Evolutionary conservation across 2,797 vertebrate genomes (phyloP), one percentile per base, ranked within the genome.

Genomic region (Enteromius afrohamiltoni): DNA sequence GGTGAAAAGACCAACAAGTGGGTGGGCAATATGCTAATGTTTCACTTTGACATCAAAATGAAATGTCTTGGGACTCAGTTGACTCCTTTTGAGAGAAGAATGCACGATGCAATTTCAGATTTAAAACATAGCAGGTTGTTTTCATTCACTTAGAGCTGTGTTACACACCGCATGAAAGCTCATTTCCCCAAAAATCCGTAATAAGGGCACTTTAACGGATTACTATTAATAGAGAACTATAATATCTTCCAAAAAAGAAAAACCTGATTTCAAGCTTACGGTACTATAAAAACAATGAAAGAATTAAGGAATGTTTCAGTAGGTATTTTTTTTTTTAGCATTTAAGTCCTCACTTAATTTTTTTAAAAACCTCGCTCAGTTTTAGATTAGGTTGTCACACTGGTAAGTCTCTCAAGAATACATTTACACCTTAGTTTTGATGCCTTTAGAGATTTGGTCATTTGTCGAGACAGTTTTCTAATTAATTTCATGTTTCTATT

Each of bases 311-410:
- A 10, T 42, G 45, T 17, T 58, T 70, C 31, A 49, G 16, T 69
- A 65, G 21, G 34, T 77, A 14, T 64, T 53, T 31, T 71, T 65
- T 31, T 40, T 6, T 26, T 40, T 65, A 19, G 7, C 13, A 23
- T 78, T 78, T 40, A 8, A 31, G 42, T 29, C 19, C 16, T 84
- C 29, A 53, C 37, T n/a, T 62, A 1, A 26, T 37, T 47, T 34
- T 70, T 75, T 82, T 23, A 73, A 31, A 79, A 45, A 29, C 62
- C 83, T 69, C 34, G 49, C 68, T 84, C 26, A 73, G 31, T 67
- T 79, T 11, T 77, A 34, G 19, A 80, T 77, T 62, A 75, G 11
- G 76, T n/a, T 67, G 17, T 68, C 16, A 75, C 62, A 81, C 21
- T 85, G 74, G 3, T 9, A 21, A 58, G 47, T 60, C 31, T 83